Evolutionary conservation across 2,797 vertebrate genomes (phyloP), one percentile per base, ranked within the genome.

Genomic region (Darevskia mixta): DNA sequence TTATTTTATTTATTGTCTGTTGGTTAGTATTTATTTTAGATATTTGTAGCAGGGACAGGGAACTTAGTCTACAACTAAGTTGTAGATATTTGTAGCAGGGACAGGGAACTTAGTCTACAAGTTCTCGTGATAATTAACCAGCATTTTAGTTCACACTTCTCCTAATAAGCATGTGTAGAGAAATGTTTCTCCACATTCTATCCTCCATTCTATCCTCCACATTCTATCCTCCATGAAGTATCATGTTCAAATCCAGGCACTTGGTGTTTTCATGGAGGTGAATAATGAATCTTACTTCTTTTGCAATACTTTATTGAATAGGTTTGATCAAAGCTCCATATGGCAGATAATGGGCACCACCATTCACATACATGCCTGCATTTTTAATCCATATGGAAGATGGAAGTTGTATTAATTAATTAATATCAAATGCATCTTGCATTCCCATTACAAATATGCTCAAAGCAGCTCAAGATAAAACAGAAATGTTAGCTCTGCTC

Each of bases 301-400:
- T 86, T 69, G 38, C 32, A 83, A 35, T 90, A 13, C 81, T 92
- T 88, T 87, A 76, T 45, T 49, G 58, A 83, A 87, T 55, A 71
- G 78, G 43, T 71, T 87, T 67, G 11, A 90, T 82, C 82, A 27
- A 8, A 82, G 84, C 45, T 78, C 92, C 91, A 86, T 91, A 80
- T 71, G 66, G 90, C 90, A 90, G 87, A 69, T 83, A 82, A 88
- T 82, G 32, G 85, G 88, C 73, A 41, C 83, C 83, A 6, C 67
- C 76, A 77, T 92, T 91, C 76, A 89, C 20, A 71, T 92, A 87
- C 23, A 45, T 83, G 76, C 90, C 85, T 87, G 82, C 90, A 55
- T 55, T 55, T 15, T 3, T 0, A 4, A 55, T 55, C 49, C 49
- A 15, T 55, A 55, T 55, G 49, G 49, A 55, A 55, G 13, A 15